These are phyloP conservation scores for Gymnosoma rotundatum DNA, from an alignment of 2,888 invertebrate genomes.

Conservation along the genomic window DNA sequence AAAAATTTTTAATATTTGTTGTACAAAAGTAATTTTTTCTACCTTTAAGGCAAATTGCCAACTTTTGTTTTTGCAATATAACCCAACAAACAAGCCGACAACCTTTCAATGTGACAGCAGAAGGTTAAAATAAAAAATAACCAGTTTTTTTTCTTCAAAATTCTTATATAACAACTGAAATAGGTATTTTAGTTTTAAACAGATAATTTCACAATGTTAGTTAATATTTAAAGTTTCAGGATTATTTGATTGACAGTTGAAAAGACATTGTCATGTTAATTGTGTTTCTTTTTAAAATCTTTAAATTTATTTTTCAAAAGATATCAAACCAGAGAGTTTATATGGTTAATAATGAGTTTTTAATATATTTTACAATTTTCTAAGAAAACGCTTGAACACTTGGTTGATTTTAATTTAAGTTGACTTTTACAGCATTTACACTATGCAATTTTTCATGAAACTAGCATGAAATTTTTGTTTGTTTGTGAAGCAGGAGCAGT, in stretches of 20 bases:
- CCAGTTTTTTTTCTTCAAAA: slow-evolving; percentile 38
- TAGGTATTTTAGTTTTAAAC: slow-evolving; percentile 8
- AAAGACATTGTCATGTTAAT: slow-evolving; percentile 63
- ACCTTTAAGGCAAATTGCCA: slow-evolving; percentile 67
- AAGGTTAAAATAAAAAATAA: slow-evolving; percentile 50
- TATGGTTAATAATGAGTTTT: slow-evolving; percentile 18
- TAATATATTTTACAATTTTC: slow-evolving; percentile 37
- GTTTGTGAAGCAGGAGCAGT: no score
- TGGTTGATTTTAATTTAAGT: slow-evolving; percentile 78
- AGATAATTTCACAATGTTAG: slow-evolving; percentile 16
- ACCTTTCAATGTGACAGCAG: slow-evolving; percentile 30
- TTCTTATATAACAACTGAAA: slow-evolving; percentile 52
- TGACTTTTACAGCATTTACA: no score
- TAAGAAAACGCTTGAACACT: slow-evolving; percentile 74
- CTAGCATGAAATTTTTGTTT: no score
- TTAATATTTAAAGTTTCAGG: slow-evolving; percentile 7
- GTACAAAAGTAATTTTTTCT: slow-evolving; percentile 12
- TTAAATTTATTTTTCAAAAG: background rate
- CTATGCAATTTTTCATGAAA: no score
- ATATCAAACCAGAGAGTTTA: background rate
- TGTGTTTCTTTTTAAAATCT: background rate
- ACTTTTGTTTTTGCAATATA: slow-evolving; percentile 21
- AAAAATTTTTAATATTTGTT: slow-evolving; percentile 31
- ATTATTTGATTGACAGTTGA: slow-evolving; percentile 66
- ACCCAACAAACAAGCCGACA: slow-evolving; percentile 57